Evolutionary conservation across 2,113 vertebrate genomes (phyloP).

Genomic region (Chrysemys picta): DNA sequence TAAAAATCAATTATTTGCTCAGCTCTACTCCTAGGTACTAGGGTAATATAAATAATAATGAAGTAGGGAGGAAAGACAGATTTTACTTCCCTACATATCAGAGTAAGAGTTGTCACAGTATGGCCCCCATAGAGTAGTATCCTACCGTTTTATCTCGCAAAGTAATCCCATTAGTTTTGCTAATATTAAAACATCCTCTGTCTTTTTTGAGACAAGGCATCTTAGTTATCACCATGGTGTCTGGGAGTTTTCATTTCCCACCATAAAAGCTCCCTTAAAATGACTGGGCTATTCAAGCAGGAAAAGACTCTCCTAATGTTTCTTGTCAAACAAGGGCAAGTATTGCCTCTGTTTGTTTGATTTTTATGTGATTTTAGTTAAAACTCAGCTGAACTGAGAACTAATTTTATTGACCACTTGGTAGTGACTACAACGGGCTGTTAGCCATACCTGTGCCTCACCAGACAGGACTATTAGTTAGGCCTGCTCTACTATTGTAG

Average conservation of each 20-base stretch:
- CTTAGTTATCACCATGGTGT: background rate
- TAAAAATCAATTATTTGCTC: too few relatives aligned
- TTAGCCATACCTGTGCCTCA: background rate
- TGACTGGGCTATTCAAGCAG: background rate
- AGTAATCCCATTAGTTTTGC: background rate
- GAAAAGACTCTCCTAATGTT: background rate
- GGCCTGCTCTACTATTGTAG: background rate
- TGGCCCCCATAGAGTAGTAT: background rate
- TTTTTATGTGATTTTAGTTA: background rate
- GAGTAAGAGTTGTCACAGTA: background rate
- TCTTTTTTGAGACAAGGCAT: background rate
- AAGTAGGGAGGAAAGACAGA: background rate
- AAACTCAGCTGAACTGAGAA: background rate
- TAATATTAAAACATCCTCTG: background rate
- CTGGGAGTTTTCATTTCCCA: background rate
- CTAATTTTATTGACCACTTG: background rate
- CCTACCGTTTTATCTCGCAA: background rate
- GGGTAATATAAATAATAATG: background rate
- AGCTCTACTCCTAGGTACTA: background rate
- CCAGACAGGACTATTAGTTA: background rate
- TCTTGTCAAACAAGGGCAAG: background rate
- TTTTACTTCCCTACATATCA: background rate
- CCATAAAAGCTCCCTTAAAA: background rate
- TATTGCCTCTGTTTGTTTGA: background rate
- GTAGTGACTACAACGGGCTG: background rate